phyloP scores from a whole-genome alignment of 30 jellyfish, hydroid and myxozoan species.

The Cassiopea xamachana region DNA sequence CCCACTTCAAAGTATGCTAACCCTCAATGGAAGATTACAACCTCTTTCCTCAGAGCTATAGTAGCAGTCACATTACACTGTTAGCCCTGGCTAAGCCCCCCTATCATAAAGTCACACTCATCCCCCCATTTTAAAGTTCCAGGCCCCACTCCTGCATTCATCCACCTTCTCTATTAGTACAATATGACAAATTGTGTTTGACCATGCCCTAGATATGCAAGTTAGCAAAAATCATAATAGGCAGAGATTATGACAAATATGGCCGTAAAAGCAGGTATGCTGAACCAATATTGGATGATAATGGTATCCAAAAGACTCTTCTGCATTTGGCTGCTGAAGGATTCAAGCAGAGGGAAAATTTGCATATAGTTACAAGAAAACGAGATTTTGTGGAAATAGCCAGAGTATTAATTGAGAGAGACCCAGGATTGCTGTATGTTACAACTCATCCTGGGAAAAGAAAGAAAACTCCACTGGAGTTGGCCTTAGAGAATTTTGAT shows the following conservation, averaged over 20 bases:
- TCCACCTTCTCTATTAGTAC: not conserved
- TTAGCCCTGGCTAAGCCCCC: no score
- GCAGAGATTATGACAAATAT: constrained; percentile 45
- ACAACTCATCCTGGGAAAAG: constrained; percentile 69
- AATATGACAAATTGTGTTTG: not conserved
- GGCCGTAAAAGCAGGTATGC: constrained; percentile 53
- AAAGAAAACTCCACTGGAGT: constrained; percentile 67
- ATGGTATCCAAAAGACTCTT: constrained; percentile 63
- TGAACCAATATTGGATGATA: constrained; percentile 10
- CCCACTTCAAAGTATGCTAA: no score
- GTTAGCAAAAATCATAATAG: constrained; percentile 57
- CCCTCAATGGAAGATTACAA: no score
- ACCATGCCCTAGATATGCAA: constrained; percentile 35
- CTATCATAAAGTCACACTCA: no score
- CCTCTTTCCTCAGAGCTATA: no score
- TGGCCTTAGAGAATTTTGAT: constrained; percentile 70
- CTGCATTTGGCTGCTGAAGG: constrained; percentile 92
- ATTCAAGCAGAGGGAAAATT: constrained; percentile 33
- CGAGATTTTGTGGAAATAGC: constrained; percentile 74
- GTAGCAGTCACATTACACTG: no score
- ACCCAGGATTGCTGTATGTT: constrained; percentile 69
- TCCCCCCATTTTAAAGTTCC: no score
- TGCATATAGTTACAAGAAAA: constrained; percentile 1
- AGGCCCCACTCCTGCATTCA: no score
- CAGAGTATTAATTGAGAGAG: constrained; percentile 35